Base-by-base conservation (phyloP, 2,888 invertebrate genomes). In the Graphium colonna region DNA sequence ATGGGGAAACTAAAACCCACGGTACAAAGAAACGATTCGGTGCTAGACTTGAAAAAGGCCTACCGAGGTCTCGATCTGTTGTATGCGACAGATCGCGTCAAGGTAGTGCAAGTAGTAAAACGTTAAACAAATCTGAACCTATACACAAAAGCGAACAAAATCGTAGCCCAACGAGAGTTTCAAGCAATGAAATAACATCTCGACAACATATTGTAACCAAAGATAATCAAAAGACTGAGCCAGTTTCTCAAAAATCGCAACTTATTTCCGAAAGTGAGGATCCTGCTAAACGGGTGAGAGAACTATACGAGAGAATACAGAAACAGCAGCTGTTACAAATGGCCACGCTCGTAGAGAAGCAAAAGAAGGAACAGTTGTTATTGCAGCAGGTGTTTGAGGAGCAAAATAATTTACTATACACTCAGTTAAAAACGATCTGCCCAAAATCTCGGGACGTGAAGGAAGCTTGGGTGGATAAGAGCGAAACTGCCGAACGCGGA, bases 291-390 rank as follows among this genome's bases (percentile, higher is more conserved):
- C 72, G 74, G 43, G 81, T 89, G 1, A 67, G 73, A 62, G 91
- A 82, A 71, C 71, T 89, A 0, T 89, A 88, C 53, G 87, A 89
- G 18, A 88, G 82, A 65, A 81, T 93, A 57, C 92, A 93, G 63
- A 91, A 91, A 31, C 92, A 93, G 58, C 94, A 95, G 67, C 88
- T 92, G 5, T 77, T 87, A 36, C 92, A 93, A 70, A 92, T 94
- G 90, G 79, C 90, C 0, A 90, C 87, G 49, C 72, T 94, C 47
- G 83, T 94, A 1, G 90, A 91, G 31, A 91, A 92, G 51, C 94
- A 94, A 67, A 91, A 92, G 55, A 85, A 82, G 44, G 94, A 94
- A 67, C 93, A 94, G 64, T 74, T 89, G 43, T 75, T 91, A 18
- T 77, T 94, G 60, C 92, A 93, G 63, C 87, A 92, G 64, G 89